Evolutionary conservation across 2,113 vertebrate genomes (phyloP), one percentile per base, ranked within the genome.

Genomic region (Solea senegalensis): DNA sequence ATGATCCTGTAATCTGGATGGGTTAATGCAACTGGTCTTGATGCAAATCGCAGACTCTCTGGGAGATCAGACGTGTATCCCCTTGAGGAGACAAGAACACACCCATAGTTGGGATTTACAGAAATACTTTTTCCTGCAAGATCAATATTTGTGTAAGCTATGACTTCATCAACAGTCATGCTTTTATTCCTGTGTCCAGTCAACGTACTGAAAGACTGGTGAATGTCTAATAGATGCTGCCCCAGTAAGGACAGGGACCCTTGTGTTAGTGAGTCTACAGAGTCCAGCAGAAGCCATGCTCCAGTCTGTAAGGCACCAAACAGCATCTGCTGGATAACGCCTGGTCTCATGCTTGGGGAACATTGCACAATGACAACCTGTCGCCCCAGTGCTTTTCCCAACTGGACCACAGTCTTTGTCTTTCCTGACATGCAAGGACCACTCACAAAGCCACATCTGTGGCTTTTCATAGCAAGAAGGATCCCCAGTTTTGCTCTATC

Each of bases 221-320:
- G 87, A 64, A 97, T 89, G 44, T 95, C 88, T 0, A 46, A 53
- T 1, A 97, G 76, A 57, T 88, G 85, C 57, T 95, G 95, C 49
- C 92, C 93, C 41, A 97, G 74, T 21, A 91, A 76, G 0, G 92
- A 93, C 54, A 95, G 88, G 12, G 92, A 72, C 3, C 84, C 86
- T 2, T 72, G 78, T 21, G 87, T 82, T 41, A 97, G 78, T 4
- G 53, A 85, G 45, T 95, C 89, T 9, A 87, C 90, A 45, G 80
- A 87, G 8, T 94, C 88, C 65, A 96, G 70, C 5, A 96, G 65
- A 57, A 97, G 86, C 94, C 94, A 95, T 1, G 94, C 93, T 3
- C 95, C 96, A 1, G 88, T 74, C 61, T 94, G 93, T 39, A 96
- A 88, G 2, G 95, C 94, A 8, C 95, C 96, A 0, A 88, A 65